phyloP scores from a whole-genome alignment of 1,140 invertebrate genomes.

The Campoletis sonorensis region DNA sequence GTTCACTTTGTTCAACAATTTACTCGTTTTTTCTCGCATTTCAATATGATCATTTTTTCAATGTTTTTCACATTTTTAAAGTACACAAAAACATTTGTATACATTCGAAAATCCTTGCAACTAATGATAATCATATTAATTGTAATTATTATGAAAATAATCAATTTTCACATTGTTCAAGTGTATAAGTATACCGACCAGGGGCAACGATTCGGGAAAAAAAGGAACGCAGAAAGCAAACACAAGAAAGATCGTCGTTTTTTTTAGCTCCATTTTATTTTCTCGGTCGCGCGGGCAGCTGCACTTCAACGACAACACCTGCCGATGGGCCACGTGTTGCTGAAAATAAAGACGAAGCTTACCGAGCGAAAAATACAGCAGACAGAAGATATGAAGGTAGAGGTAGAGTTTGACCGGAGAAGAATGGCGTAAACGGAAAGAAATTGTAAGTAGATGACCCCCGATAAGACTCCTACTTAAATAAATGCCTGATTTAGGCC shows the following conservation, averaged over 20 bases:
- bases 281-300: slow-evolving; percentile 40
- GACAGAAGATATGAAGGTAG: neutral
- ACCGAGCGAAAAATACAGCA: slow-evolving; percentile 13
- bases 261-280: slow-evolving; percentile 12
- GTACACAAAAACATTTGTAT: too few relatives aligned
- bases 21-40: too few relatives aligned
- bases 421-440: neutral
- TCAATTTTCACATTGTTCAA: too few relatives aligned
- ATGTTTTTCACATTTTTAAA: too few relatives aligned
- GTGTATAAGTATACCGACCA: too few relatives aligned
- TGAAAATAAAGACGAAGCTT: slow-evolving; percentile 17
- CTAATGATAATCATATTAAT: too few relatives aligned
- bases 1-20: neutral
- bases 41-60: too few relatives aligned
- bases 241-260: neutral
- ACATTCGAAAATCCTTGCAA: too few relatives aligned
- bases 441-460: neutral
- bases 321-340: slow-evolving; percentile 45
- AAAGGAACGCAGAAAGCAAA: neutral
- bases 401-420: neutral
- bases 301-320: slow-evolving; percentile 37
- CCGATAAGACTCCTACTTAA: neutral
- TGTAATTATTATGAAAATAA: too few relatives aligned
- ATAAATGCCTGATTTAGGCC: neutral
- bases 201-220: too few relatives aligned